Evolutionary conservation across 2,888 invertebrate genomes (phyloP), one percentile per base, ranked within the genome.

Genomic region (Rhingia rostrata): DNA sequence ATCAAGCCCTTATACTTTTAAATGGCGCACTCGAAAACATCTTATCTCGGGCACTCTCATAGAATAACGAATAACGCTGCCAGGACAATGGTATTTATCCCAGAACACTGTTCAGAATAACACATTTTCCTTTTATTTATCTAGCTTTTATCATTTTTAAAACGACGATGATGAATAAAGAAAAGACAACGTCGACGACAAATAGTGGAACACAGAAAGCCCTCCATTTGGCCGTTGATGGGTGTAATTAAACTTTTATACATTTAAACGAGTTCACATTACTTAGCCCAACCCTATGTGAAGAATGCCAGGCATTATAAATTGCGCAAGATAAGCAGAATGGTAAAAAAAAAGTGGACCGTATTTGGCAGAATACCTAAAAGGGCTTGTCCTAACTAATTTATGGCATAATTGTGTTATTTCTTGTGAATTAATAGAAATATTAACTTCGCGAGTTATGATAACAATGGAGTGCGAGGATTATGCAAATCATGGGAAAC

Each of bases 401-500:
- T 75, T 70, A 84, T 75, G 66, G 70, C 69, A 72, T 80, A 80
- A 80, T 84, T 84, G 80, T 74, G 74, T 80, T 80, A 84, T 84
- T 80, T 70, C 75, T 53, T 54, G 53, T 47, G 64, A 64, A 84
- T 84, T 80, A 66, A 80, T 84, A 70, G 74, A 80, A 84, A 83
- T 69, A 83, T 79, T 83, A 83, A 83, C 83, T 64, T 69, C 79
- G 79, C 74, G 75, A 80, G 80, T 84, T 80, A 74, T 84, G 80
- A 84, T 79, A 84, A 84, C 74, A 84, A 75, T 70, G 39, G 70
- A 47, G 49, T 58, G 67, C 63, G 66, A 7, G 66, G 80, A 80
- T 80, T 84, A 84, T 75, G 84, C 70, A 84, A 84, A 84, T 84
- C 70, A 84, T 84, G 84, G 74, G 84, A 80, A 80, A 80, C 70